Base-by-base conservation (phyloP, 2,113 vertebrate genomes). In the Illadopsis cleaveri region DNA sequence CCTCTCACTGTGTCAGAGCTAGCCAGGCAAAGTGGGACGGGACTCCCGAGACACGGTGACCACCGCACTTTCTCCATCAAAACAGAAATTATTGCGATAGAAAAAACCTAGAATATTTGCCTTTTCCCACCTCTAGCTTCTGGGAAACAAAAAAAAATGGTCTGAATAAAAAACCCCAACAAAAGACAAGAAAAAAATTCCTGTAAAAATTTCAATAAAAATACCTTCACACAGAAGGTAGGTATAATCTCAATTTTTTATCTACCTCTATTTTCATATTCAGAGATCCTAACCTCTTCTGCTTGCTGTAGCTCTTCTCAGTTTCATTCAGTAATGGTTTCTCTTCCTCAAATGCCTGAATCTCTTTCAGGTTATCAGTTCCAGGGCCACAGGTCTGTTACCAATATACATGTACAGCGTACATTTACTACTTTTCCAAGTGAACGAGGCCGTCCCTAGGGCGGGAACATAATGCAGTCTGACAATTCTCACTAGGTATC, bases 321-420 rank as follows among this genome's bases (percentile, higher is more conserved):
- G 42, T 69, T 35, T 66, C 31, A 8, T 76, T 79, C 24, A n/a
- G 28, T 50, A 54, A 86, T 47, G 25, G 12, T 92, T 72, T 90
- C 47, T 90, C 22, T 82, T 90, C 51, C n/a, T 94, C 47, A 48
- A 37, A 57, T 70, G 56, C 37, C 83, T 86, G 73, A 56, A 30
- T 94, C 79, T 90, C 25, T 64, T 94, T 96, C n/a, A 87, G 53
- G 53, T 57, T 21, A 37, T 88, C 61, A 56, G 56, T 96, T 94
- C 31, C 70, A 83, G 64, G 64, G 62, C 57, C 53, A 83, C 33
- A 35, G 31, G 42, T 76, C 60, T 75, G 66, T 72, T 71, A 80
- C 47, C 30, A 76, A 3, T 60, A 21, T 44, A 71, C 53, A 47
- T 94, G 78, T 86, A 54, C 23, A 84, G 7, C n/a, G 47, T 44